phyloP scores from a whole-genome alignment of 2,888 invertebrate species.

The Cataglyphis albicans region DNA sequence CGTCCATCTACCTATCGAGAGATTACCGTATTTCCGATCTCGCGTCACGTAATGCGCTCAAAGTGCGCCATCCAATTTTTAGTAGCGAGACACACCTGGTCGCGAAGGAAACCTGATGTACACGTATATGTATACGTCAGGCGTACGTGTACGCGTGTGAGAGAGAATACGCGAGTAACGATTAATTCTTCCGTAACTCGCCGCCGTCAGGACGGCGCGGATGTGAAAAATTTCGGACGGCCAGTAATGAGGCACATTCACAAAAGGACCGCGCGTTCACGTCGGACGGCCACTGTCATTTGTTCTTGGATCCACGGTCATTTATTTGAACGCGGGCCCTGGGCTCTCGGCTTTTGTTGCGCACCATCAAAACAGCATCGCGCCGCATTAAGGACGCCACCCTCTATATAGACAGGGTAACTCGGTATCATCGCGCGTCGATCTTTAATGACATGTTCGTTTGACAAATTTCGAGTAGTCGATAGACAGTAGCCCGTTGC shows the following conservation, averaged over 20 bases:
- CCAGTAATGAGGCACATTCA: constrained; percentile 83
- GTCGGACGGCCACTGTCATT: constrained; percentile 82
- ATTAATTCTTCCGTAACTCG: constrained; percentile 76
- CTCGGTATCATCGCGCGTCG: constrained; percentile 57
- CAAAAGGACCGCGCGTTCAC: constrained; percentile 81
- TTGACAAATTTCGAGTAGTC: constrained; percentile 45
- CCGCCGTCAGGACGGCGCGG: constrained; percentile 69
- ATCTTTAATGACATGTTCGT: constrained; percentile 58
- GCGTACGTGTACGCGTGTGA: background rate
- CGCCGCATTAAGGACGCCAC: constrained; percentile 80
- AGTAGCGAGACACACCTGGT: constrained; percentile 41
- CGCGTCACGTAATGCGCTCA: background rate
- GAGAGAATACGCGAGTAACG: constrained; percentile 57
- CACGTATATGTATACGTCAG: no score
- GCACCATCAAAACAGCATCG: constrained; percentile 84
- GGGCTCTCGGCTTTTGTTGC: constrained; percentile 77
- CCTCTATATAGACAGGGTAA: constrained; percentile 54
- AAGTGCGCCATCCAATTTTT: constrained; percentile 20
- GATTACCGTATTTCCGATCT: constrained; percentile 29
- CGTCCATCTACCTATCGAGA: constrained; percentile 18
- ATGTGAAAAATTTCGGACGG: constrained; percentile 83
- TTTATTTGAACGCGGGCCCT: constrained; percentile 81
- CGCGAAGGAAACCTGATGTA: constrained; percentile 27
- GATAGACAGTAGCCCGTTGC: constrained; percentile 34
- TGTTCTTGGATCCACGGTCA: constrained; percentile 83